phyloP scores from a whole-genome alignment of 2,797 vertebrate species.

The Girardinus metallicus region DNA sequence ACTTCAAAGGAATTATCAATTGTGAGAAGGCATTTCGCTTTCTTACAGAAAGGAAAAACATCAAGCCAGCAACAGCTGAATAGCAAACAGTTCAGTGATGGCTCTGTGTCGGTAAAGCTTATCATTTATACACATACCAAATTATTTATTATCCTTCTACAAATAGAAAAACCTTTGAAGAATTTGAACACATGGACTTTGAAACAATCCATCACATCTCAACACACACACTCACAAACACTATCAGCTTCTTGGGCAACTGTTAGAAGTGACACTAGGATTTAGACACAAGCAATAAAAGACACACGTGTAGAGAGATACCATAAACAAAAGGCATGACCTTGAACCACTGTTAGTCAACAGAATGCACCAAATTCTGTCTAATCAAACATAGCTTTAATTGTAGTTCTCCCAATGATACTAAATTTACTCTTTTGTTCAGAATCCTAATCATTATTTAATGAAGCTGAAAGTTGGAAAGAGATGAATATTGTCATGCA shows the following conservation, averaged over 20 bases:
- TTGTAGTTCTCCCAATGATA: neutral
- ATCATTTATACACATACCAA: neutral
- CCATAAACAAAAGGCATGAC: conserved; percentile 37
- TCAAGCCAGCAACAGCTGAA: neutral
- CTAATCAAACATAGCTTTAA: neutral
- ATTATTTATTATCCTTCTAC: neutral
- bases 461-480: neutral
- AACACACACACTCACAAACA: conserved; percentile 29
- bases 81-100: neutral
- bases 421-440: neutral
- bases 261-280: conserved; percentile 39
- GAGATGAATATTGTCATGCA: neutral
- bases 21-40: neutral
- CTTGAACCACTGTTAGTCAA: neutral
- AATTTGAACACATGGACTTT: conserved; percentile 25
- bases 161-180: conserved; percentile 28
- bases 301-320: conserved; percentile 17
- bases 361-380: neutral
- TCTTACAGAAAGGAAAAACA: neutral
- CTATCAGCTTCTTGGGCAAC: conserved; percentile 29
- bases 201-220: conserved; percentile 1
- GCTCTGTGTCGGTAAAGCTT: no score
- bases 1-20: neutral
- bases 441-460: neutral
- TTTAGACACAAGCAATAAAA: conserved; percentile 6